phyloP scores from a whole-genome alignment of 2,888 invertebrate genomes.

The Ecliptopera silaceata region DNA sequence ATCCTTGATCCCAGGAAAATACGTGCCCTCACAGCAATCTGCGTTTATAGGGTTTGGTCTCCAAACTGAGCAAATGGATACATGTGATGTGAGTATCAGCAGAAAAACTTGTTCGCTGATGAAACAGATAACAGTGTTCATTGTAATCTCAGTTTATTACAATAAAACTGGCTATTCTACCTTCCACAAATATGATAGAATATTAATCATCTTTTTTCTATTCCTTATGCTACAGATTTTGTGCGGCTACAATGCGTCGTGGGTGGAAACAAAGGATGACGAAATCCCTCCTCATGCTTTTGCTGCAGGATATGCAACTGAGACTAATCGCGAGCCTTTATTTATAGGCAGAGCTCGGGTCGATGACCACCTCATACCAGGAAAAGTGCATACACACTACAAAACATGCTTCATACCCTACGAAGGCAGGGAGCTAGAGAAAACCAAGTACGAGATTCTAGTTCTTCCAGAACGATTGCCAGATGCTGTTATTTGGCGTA shows the following conservation, averaged over 20 bases:
- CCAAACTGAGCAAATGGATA: constrained; percentile 8
- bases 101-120: too few species aligned
- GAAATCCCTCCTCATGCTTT: constrained; percentile 21
- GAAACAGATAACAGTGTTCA: too few species aligned
- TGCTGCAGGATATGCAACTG: constrained; percentile 18
- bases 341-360: constrained; percentile 27
- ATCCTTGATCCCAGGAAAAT: constrained; percentile 30
- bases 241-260: constrained; percentile 26
- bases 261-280: constrained; percentile 16
- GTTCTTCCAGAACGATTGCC: constrained; percentile 15
- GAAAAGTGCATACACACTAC: constrained; percentile 29
- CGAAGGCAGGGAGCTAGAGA: constrained; percentile 8
- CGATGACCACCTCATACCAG: constrained; percentile 22
- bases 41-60: constrained; percentile 24
- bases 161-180: too few species aligned
- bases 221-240: constrained; percentile 25
- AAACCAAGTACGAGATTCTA: constrained; percentile 21
- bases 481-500: constrained; percentile 11
- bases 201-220: too few species aligned
- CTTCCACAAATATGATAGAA: too few species aligned
- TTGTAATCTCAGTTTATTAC: too few species aligned
- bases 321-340: constrained; percentile 14
- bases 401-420: constrained; percentile 27
- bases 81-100: constrained; percentile 23
- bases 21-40: constrained; percentile 23